Base-by-base conservation (phyloP, 2,113 vertebrate genomes). In the Entosphenus tridentatus region DNA sequence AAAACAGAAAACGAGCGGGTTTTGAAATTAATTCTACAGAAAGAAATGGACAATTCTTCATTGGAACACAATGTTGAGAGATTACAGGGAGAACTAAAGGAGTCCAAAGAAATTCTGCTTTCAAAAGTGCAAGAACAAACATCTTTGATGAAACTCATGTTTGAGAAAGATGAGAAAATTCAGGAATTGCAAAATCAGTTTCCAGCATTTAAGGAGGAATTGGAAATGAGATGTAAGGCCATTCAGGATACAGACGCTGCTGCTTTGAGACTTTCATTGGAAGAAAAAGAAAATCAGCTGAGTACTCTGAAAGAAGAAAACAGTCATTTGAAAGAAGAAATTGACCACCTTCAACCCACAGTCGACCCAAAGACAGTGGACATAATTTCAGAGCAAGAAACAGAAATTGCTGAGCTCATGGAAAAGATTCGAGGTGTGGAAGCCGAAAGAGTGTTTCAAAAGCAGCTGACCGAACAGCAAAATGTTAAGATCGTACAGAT, bases 221-320 rank as follows among this genome's bases (percentile, higher is more conserved):
- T 87, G 75, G 83, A 84, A 67, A 75, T 39, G 73, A 56, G 76
- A 73, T 8, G 69, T 73, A n/a, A 69, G 77, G 13, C 73, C 70
- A 55, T 72, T 75, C 17, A 81, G 79, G 39, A 39, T 39, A 39
- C 39, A 39, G 39, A 39, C 6, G 39, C 39, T 39, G 39, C 39
- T 39, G 39, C 39, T 39, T 39, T 39, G 39, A 39, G 39, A 39
- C 39, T 39, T 39, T 39, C 39, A 39, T 39, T 39, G 9, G 91
- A 95, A 68, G 92, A 97, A 70, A 97, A 86, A 74, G 93, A 98
- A 56, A 83, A 76, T 73, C 85, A 78, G 70, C 80, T 97, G 68
- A 84, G 86, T 1, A 75, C 77, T 10, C 96, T 97, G 91, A 98
- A 96, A 71, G 93, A 98, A 75, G 87, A 96, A 75, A 95, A 91